Evolutionary conservation across 2,113 vertebrate genomes (phyloP), one percentile per base, ranked within the genome.

Genomic region (Smithornis capensis): DNA sequence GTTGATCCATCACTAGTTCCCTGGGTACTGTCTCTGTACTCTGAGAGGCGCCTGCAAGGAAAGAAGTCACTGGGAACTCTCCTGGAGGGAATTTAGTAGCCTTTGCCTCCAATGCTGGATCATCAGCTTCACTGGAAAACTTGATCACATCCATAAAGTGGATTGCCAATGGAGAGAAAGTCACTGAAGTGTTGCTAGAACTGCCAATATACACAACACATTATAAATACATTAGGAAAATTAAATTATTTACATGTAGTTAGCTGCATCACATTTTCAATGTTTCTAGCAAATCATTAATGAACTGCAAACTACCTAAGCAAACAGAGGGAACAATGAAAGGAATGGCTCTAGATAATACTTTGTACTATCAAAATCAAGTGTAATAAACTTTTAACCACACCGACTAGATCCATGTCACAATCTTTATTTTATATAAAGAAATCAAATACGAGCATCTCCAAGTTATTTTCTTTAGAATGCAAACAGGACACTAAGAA

Each of bases 231-330:
- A 84, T 65, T 57, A 74, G 28, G 49, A 52, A 86, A 92, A 83
- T 42, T 28, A 42, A 68, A 79, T 50, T 62, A 77, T 76, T 95
- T 80, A 89, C 44, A 90, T 53, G n/a, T 63, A 38, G n/a, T 27
- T 50, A 64, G 52, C 38, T 14, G 17, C 69, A 17, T 53, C 33
- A 53, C 28, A 18, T 77, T 92, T 89, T 62, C 76, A 86, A 29
- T 45, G 24, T 63, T 89, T 65, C 68, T 69, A 88, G 83, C 14
- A 80, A 86, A 90, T 60, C 55, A 79, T 83, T 91, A 92, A 91
- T 53, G 37, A 89, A 92, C 35, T 59, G 29, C 38, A 74, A 91
- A 77, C 60, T 50, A 40, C 33, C 55, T 91, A 67, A 87, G 59
- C 50, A 91, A 85, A 85, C 65, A 64, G 52, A 60, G 7, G 15